Evolutionary conservation across 2,888 invertebrate species (phyloP).

Genomic region (Helicoverpa assulta): DNA sequence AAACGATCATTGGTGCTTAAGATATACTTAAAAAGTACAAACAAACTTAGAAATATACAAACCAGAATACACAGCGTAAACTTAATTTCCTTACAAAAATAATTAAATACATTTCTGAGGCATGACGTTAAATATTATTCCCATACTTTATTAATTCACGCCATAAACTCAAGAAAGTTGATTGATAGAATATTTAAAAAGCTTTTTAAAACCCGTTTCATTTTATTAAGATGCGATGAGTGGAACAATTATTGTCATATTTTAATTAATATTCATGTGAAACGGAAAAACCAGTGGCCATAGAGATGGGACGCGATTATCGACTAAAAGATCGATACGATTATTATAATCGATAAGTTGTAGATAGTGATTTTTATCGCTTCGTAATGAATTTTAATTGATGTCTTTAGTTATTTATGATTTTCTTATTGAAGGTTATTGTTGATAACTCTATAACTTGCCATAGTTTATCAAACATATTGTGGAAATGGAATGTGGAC

Average conservation of each 20-base stretch:
- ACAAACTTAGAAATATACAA: too few relatives aligned
- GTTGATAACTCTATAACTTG: too few relatives aligned
- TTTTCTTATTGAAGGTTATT: slow-evolving; percentile 1
- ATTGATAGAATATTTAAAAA: slow-evolving; percentile 50
- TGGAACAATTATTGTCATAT: slow-evolving; percentile 61
- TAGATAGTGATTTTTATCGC: slow-evolving; percentile 42
- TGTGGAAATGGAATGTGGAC: too few relatives aligned
- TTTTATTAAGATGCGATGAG: slow-evolving; percentile 68
- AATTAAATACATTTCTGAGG: neutral
- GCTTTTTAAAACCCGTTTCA: slow-evolving; percentile 64
- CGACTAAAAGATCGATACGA: slow-evolving; percentile 34
- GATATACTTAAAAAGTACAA: too few relatives aligned
- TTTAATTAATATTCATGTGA: slow-evolving; percentile 55
- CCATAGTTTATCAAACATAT: too few relatives aligned
- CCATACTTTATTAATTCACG: neutral
- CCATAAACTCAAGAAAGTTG: slow-evolving; percentile 37
- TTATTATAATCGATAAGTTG: slow-evolving; percentile 49
- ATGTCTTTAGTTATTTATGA: slow-evolving; percentile 24
- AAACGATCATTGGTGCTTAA: too few relatives aligned
- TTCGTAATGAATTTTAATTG: slow-evolving; percentile 25
- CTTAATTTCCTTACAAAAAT: too few relatives aligned
- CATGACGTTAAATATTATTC: slow-evolving; percentile 23
- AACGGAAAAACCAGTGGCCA: slow-evolving; percentile 45
- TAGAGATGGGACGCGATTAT: slow-evolving; percentile 57
- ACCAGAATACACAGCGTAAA: neutral